A percentile compares a stretch with the other conserved stretches of the same genome.
Conservation (phyloP, 1,140 invertebrate species). For the Zaprionus inermis region DNA sequence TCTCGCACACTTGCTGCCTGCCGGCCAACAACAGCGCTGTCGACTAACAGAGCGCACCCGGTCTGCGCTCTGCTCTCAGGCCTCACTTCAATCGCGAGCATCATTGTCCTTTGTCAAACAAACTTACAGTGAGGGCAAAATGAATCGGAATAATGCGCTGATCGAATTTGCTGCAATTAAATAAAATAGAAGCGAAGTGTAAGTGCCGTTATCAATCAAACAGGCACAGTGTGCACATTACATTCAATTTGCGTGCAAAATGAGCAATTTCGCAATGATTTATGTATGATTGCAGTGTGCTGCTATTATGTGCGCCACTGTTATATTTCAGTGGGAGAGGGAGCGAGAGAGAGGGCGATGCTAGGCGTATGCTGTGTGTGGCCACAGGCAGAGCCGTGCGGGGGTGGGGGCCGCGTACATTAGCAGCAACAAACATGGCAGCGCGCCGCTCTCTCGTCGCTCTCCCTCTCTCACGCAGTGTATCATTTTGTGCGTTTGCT, state of each 20-base stretch:
- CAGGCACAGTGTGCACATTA: background rate
- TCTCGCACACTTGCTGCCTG: background rate
- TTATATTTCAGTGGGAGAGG: background rate
- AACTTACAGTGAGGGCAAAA: background rate
- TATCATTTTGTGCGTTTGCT: constrained; percentile 71
- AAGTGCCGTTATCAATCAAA: background rate
- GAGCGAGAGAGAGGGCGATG: background rate
- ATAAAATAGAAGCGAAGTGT: background rate
- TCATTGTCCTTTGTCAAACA: background rate
- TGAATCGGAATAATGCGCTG: background rate
- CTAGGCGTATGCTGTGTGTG: background rate
- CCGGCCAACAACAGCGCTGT: no score
- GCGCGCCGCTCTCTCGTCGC: background rate
- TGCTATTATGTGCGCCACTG: background rate
- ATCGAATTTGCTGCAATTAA: background rate
- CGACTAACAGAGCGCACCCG: constrained; percentile 13
- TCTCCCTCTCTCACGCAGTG: constrained; percentile 24
- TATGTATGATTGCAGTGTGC: background rate
- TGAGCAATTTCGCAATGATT: no score
- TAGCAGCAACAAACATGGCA: constrained; percentile 36
- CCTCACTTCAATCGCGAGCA: constrained; percentile 20
- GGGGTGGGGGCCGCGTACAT: constrained; percentile 10
- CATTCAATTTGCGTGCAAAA: background rate
- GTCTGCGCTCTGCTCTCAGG: constrained; percentile 1
- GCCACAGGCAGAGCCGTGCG: background rate